A percentile compares a stretch with the other conserved stretches of the same genome.
These are phyloP conservation scores for Leptinotarsa peninsularis DNA, from an alignment of 2,888 invertebrate genomes.

Conservation along the genomic window DNA sequence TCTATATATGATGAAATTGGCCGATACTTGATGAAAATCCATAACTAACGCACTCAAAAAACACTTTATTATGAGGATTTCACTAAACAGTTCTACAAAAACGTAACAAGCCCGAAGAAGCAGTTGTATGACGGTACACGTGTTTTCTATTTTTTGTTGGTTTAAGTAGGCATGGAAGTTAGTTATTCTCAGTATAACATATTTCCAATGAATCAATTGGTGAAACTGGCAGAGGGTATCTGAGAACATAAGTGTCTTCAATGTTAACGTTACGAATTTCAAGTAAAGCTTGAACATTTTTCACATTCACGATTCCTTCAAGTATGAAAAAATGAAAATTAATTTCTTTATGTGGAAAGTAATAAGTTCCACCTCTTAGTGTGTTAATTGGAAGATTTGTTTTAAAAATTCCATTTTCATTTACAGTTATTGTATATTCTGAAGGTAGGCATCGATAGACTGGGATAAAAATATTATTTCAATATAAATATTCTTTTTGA, in stretches of 20 bases:
- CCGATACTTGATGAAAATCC: not conserved
- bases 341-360: not conserved
- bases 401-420: slow-evolving; percentile 1
- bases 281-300: not conserved
- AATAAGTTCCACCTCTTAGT: not conserved
- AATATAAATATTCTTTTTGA: not conserved
- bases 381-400: not conserved
- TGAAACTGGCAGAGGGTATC: not conserved
- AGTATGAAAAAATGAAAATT: not conserved
- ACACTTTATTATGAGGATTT: too few relatives aligned
- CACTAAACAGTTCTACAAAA: too few relatives aligned
- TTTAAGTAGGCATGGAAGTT: not conserved
- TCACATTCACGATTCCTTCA: not conserved
- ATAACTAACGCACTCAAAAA: too few relatives aligned
- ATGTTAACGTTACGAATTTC: not conserved
- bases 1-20: not conserved
- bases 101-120: too few relatives aligned
- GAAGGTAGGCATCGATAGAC: not conserved
- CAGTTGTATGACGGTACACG: too few relatives aligned
- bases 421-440: not conserved
- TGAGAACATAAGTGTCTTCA: not conserved
- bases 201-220: not conserved
- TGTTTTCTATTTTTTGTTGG: not conserved
- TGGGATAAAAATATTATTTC: not conserved
- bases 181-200: not conserved